Evolutionary conservation across 2,888 invertebrate genomes (phyloP).

Genomic region (Synergus japonicus): DNA sequence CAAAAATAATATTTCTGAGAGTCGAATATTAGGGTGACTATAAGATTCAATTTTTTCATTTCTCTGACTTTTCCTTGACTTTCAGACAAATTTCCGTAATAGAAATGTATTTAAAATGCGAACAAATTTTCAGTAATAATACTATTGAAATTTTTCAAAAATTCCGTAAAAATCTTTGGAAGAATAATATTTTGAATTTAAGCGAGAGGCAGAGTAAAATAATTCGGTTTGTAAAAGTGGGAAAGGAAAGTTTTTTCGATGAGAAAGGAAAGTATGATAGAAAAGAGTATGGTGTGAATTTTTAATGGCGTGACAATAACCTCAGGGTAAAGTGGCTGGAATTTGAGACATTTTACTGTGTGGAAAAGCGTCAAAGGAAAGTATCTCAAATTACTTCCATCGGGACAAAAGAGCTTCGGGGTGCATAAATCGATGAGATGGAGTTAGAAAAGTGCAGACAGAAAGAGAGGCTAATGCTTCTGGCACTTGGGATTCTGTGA

Average conservation of each 20-base stretch:
- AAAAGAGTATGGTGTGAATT: background rate
- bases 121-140: too few relatives aligned
- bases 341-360: background rate
- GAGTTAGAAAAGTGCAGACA: background rate
- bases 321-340: background rate
- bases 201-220: background rate
- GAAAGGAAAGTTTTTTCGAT: background rate
- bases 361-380: background rate
- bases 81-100: too few relatives aligned
- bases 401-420: background rate
- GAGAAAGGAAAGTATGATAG: too few relatives aligned
- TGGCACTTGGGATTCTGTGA: background rate
- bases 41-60: too few relatives aligned
- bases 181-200: background rate
- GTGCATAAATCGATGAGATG: conserved; percentile 16
- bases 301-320: background rate
- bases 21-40: too few relatives aligned
- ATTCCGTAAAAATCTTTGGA: background rate
- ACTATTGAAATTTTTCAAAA: too few relatives aligned
- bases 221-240: background rate
- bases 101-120: too few relatives aligned
- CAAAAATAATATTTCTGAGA: background rate
- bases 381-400: conserved; percentile 21
- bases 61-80: too few relatives aligned
- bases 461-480: background rate